Percentiles rank a stretch among this genome's conserved stretches.
Evolutionary conservation across 2,113 vertebrate genomes (phyloP).

Genomic region (Rissa tridactyla): DNA sequence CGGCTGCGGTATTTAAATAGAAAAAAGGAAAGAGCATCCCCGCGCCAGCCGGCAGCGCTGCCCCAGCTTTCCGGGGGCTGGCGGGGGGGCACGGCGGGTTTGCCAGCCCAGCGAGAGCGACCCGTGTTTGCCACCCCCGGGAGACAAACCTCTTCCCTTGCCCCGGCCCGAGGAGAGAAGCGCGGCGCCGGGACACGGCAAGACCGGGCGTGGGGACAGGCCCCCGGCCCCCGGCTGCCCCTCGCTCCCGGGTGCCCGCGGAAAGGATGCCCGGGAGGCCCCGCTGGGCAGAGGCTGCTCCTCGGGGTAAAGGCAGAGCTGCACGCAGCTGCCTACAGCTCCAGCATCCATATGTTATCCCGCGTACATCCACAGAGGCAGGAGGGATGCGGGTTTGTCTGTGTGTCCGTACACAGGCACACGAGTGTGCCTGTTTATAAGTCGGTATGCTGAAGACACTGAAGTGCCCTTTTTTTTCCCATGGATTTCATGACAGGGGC

Average conservation of each 20-base stretch:
- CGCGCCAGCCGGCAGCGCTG: neutral
- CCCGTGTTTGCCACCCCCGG: neutral
- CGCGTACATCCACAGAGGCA: neutral
- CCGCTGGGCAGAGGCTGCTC: neutral
- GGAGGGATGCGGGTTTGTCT: neutral
- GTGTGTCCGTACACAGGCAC: rapidly evolving
- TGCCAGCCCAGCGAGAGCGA: neutral
- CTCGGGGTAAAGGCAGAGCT: neutral
- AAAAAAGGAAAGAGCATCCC: neutral
- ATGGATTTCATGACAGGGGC: neutral
- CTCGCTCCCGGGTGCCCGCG: neutral
- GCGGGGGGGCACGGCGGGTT: neutral
- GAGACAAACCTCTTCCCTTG: neutral
- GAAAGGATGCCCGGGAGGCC: neutral
- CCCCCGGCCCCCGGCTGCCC: neutral
- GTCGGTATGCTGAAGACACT: neutral
- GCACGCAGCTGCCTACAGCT: neutral
- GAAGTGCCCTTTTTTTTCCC: neutral
- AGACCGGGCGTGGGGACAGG: neutral
- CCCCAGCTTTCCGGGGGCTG: neutral
- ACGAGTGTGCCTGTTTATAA: neutral
- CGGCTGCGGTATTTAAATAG: neutral
- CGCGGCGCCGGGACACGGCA: too few relatives aligned
- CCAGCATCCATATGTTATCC: neutral
- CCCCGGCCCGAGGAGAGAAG: neutral